Evolutionary conservation across 92 coral and sea anemone genomes (phyloP).

Genomic region (Zoanthus gigantus): DNA sequence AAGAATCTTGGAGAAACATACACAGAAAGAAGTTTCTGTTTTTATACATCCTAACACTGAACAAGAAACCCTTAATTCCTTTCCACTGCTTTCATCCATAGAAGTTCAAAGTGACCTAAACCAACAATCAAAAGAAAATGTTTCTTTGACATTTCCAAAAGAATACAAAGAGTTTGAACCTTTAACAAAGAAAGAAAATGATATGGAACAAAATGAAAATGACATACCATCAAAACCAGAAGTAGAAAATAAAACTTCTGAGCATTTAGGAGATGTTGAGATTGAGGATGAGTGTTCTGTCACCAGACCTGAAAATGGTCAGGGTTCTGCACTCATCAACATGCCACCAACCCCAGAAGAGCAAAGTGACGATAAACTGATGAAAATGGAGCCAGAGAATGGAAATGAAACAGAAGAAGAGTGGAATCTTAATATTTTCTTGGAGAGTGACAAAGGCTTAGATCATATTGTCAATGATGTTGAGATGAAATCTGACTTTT

Average conservation of each 20-base stretch:
- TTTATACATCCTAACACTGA: background rate
- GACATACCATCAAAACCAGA: background rate
- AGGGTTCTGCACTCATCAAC: background rate
- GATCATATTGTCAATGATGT: background rate
- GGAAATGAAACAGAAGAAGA: background rate
- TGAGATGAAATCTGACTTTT: background rate
- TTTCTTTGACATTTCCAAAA: background rate
- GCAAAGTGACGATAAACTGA: background rate
- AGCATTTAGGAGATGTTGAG: background rate
- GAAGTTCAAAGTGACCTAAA: background rate
- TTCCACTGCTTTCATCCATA: background rate
- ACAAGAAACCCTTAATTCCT: background rate
- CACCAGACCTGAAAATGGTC: background rate
- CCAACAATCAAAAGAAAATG: background rate
- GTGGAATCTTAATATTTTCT: background rate
- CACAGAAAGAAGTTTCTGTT: background rate
- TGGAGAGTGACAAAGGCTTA: slow-evolving; percentile 13
- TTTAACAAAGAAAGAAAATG: background rate
- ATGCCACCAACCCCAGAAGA: slow-evolving; percentile 31
- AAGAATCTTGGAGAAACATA: background rate
- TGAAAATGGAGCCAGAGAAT: background rate
- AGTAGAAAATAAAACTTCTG: background rate
- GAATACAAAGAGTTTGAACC: background rate
- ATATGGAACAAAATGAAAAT: background rate
- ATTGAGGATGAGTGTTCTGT: slow-evolving; percentile 1